Evolutionary conservation across 1,140 invertebrate species (phyloP).

Genomic region (Coenobita brevimanus): DNA sequence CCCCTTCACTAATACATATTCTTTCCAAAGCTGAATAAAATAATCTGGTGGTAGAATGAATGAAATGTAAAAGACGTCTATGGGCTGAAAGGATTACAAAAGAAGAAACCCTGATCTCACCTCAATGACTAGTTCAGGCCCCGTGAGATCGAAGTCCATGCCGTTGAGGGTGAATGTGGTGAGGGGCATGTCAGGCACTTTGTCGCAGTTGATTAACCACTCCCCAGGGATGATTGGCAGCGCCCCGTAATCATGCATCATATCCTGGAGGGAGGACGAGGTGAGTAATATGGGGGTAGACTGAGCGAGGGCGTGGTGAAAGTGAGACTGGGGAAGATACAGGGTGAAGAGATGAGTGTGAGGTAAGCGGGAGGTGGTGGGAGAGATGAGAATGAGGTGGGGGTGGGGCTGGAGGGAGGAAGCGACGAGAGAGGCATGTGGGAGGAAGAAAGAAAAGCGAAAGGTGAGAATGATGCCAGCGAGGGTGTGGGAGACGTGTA

Average conservation of each 20-base stretch:
- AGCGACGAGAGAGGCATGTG: not conserved
- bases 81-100: no score
- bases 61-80: no score
- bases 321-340: not conserved
- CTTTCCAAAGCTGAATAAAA: no score
- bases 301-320: no score
- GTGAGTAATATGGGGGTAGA: not conserved
- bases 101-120: no score
- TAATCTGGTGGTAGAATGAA: no score
- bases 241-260: constrained; percentile 28
- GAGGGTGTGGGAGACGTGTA: no score
- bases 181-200: constrained; percentile 74
- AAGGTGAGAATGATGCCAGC: no score
- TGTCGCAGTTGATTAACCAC: constrained; percentile 68
- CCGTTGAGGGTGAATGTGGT: constrained; percentile 77
- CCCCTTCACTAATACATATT: no score
- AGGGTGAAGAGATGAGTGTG: not conserved
- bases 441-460: not conserved
- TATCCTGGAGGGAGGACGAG: not conserved
- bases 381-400: not conserved
- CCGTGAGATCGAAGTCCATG: constrained; percentile 75
- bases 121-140: constrained; percentile 75
- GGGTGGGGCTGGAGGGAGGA: not conserved
- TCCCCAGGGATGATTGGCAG: constrained; percentile 55
- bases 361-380: not conserved